A percentile compares a stretch with the other conserved stretches of the same genome.
Evolutionary conservation across 2,888 invertebrate species (phyloP).

Genomic region (Xylocampa areola): DNA sequence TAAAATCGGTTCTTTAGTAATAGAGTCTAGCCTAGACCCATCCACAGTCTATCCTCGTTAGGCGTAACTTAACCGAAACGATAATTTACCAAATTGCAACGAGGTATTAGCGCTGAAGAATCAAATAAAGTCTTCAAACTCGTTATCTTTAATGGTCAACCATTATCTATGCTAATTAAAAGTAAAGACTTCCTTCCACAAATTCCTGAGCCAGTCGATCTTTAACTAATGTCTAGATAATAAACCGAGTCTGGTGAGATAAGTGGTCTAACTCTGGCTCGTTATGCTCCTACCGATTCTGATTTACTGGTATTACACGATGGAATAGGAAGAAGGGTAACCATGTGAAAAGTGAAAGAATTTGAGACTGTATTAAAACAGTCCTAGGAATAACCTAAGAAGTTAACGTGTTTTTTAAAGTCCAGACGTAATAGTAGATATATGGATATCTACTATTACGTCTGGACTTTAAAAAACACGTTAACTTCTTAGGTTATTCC

Average conservation of each 20-base stretch:
- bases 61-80: too few species aligned
- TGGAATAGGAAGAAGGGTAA: slow-evolving; percentile 15
- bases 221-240: slow-evolving; percentile 22
- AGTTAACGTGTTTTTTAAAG: too few species aligned
- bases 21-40: too few species aligned
- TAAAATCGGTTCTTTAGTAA: too few species aligned
- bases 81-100: too few species aligned
- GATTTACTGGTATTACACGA: slow-evolving; percentile 28
- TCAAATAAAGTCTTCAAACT: not conserved
- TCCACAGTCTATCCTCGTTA: too few species aligned
- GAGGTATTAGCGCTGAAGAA: not conserved
- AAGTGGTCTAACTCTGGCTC: slow-evolving; percentile 7
- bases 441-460: too few species aligned
- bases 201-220: slow-evolving; percentile 23
- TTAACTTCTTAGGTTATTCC: too few species aligned
- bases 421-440: too few species aligned
- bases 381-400: too few species aligned
- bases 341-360: slow-evolving; percentile 3
- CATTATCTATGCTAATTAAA: slow-evolving; percentile 7
- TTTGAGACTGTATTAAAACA: too few species aligned
- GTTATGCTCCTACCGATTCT: slow-evolving; percentile 13
- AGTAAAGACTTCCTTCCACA: slow-evolving; percentile 14
- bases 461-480: too few species aligned
- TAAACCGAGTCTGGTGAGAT: slow-evolving; percentile 14
- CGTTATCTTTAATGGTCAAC: not conserved